Evolutionary conservation across 2,113 vertebrate genomes (phyloP), one percentile per base, ranked within the genome.

Genomic region (Chionomys nivalis): DNA sequence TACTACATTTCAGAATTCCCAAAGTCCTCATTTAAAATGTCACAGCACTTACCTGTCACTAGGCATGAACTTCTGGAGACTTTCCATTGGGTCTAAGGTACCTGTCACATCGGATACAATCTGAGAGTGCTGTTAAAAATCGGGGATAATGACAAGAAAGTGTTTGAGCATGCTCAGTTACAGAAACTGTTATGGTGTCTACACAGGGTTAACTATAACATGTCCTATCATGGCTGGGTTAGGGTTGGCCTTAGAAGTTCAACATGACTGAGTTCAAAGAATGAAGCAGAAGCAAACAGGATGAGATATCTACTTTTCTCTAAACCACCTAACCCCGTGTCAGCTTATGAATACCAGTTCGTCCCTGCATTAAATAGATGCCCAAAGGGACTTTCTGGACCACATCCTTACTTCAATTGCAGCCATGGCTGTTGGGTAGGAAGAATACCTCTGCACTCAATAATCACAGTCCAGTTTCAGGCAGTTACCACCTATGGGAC

Each of bases 241-340:
- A 33, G 63, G 3, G 61, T 87, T 73, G 3, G 78, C 65, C 52
- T 66, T 52, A 63, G 55, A 86, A 73, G n/a, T 81, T 94, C 78
- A 82, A 23, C n/a, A 52, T 26, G 3, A 75, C 31, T 36, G 1
- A 55, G 21, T 89, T 91, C 87, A 91, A 88, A 96, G 66, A 66
- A 72, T 39, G 39, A 65, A 89, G 42, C 6, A 7, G 75, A 12
- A 77, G 44, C 3, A 10, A 83, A 95, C 47, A 86, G 10, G 65
- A 72, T 90, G 33, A 73, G 70, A 63, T 93, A 24, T 68, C 83
- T 96, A 79, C 39, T 90, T 33, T 83, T 91, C 44, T 93, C n/a
- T 49, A 14, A 36, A 39, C 63, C 76, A 87, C 49, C 72, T 8
- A 17, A 52, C 52, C 31, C 23, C 28, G 26, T 39, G 44, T 87